phyloP scores from a whole-genome alignment of 2,797 vertebrate genomes.

The Lithobates sylvaticus region DNA sequence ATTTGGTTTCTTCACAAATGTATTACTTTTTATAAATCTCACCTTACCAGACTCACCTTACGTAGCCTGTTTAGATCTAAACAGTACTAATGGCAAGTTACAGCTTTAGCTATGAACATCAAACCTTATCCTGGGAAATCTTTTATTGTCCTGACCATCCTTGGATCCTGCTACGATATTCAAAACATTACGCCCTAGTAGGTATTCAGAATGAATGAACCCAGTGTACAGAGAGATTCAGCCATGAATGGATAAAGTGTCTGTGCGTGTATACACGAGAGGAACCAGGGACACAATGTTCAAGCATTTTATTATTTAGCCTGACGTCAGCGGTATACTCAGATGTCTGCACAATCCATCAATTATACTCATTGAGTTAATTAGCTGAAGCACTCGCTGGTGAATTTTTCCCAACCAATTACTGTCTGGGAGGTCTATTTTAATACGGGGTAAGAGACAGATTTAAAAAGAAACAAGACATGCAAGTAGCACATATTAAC shows the following conservation, averaged over 20 bases:
- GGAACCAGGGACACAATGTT: slow-evolving; percentile 40
- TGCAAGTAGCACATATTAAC: too few relatives aligned
- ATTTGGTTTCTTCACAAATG: too few relatives aligned
- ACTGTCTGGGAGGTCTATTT: not conserved
- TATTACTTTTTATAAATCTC: too few relatives aligned
- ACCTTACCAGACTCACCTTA: too few relatives aligned
- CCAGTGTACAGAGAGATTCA: not conserved
- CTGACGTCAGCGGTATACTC: slow-evolving; percentile 41
- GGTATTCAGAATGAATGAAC: slow-evolving; percentile 28
- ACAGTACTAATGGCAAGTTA: not conserved
- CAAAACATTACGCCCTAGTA: not conserved
- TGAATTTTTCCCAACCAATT: not conserved
- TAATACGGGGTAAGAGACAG: not conserved
- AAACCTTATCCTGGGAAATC: not conserved
- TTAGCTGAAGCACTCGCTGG: slow-evolving; percentile 17
- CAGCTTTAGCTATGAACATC: not conserved
- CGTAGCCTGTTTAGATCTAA: too few relatives aligned
- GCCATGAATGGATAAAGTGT: slow-evolving; percentile 28
- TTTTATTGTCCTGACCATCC: not conserved
- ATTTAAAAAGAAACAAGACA: not conserved
- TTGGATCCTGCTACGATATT: not conserved
- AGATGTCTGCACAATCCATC: slow-evolving; percentile 45
- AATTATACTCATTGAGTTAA: slow-evolving; percentile 55
- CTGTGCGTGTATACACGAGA: slow-evolving; percentile 17
- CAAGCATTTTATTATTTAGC: slow-evolving; percentile 12